Evolutionary conservation across 1,140 invertebrate species (phyloP).

Genomic region (Drosophila burlai): DNA sequence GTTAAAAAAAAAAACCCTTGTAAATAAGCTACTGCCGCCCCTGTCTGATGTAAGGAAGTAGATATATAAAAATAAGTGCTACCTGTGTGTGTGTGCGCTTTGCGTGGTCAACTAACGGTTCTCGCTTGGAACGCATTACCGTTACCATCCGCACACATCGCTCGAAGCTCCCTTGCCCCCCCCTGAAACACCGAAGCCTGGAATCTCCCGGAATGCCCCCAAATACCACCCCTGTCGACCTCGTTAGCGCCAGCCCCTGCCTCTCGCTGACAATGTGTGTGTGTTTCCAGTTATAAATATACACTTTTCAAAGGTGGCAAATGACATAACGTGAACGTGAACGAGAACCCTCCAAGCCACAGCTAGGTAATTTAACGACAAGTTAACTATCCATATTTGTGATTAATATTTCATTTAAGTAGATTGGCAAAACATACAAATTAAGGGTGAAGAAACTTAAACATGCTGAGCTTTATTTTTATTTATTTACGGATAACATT

Average conservation of each 20-base stretch:
- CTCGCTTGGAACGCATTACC: slow-evolving; percentile 49
- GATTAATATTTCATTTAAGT: not conserved
- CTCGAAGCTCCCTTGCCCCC: not conserved
- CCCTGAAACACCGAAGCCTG: not conserved
- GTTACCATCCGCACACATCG: slow-evolving; percentile 13
- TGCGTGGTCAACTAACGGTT: slow-evolving; percentile 56
- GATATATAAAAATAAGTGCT: slow-evolving; percentile 55
- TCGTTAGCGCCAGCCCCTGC: slow-evolving; percentile 27
- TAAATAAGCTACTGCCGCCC: not conserved
- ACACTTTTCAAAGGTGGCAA: slow-evolving; percentile 46
- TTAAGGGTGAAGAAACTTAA: not conserved
- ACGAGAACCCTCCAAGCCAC: not conserved
- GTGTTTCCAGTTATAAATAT: slow-evolving; percentile 52
- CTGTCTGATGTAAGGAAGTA: slow-evolving; percentile 2
- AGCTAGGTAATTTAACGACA: not conserved
- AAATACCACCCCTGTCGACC: slow-evolving; percentile 11
- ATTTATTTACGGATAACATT: not conserved
- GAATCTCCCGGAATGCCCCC: slow-evolving; percentile 10
- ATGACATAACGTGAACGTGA: slow-evolving; percentile 36
- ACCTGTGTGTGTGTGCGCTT: slow-evolving; percentile 19
- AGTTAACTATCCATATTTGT: slow-evolving; percentile 9
- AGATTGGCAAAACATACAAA: not conserved
- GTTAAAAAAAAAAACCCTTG: too few species aligned
- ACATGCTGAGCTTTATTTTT: not conserved
- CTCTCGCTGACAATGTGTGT: slow-evolving; percentile 27